Conservation (phyloP, 2,113 vertebrate species). For the Takifugu flavidus region DNA sequence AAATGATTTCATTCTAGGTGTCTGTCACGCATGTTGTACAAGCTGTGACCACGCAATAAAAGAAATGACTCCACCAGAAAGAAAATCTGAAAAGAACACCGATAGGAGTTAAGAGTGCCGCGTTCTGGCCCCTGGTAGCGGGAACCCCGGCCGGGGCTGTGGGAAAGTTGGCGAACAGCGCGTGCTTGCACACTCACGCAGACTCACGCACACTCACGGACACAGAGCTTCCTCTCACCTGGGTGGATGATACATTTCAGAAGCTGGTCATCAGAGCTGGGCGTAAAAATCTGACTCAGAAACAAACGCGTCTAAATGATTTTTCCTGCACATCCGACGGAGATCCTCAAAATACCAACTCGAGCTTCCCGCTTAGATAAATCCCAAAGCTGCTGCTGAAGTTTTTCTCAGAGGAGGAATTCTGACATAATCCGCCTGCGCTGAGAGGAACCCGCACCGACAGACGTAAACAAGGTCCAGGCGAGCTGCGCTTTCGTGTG, state of each 20-base stretch:
- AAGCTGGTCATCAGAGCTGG: constrained; percentile 24
- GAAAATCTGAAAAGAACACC: too few relatives aligned
- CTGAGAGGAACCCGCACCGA: constrained; percentile 1
- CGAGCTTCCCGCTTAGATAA: neutral
- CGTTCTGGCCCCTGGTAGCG: constrained; percentile 5
- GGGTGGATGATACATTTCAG: constrained; percentile 46
- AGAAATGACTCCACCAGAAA: too few relatives aligned
- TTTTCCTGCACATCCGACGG: too few relatives aligned
- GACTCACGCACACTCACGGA: neutral
- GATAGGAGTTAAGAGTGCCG: too few relatives aligned
- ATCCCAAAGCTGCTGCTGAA: constrained; percentile 8
- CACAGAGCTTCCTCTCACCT: constrained; percentile 42
- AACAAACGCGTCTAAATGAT: too few relatives aligned
- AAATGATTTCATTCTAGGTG: too few relatives aligned
- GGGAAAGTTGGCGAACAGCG: neutral
- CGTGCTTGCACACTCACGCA: too few relatives aligned
- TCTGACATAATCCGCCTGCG: constrained; percentile 6
- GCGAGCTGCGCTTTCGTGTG: constrained; percentile 21
- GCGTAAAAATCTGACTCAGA: too few relatives aligned
- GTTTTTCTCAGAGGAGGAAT: neutral
- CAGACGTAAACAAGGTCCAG: constrained; percentile 25
- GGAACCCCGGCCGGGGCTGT: constrained; percentile 10
- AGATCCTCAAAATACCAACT: too few relatives aligned
- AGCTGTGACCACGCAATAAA: too few relatives aligned
- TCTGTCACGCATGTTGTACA: neutral